Evolutionary conservation across 1,140 invertebrate genomes (phyloP).

Genomic region (Whitmania pigra): DNA sequence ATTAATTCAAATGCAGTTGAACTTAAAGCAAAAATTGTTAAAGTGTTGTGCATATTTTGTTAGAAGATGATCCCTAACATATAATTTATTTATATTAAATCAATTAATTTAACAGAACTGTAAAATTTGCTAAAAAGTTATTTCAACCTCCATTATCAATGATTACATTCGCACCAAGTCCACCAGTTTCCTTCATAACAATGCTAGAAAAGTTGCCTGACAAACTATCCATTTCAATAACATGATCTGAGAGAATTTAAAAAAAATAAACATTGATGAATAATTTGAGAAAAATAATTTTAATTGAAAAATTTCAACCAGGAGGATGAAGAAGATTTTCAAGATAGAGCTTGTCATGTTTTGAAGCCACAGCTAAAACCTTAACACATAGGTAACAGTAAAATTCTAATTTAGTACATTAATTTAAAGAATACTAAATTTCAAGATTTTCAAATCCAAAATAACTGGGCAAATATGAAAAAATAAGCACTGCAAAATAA

Average conservation of each 20-base stretch:
- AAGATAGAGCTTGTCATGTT: conserved; percentile 41
- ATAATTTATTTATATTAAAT: no score
- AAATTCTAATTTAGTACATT: background rate
- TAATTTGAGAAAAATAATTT: conserved; percentile 12
- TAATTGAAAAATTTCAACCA: conserved; percentile 27
- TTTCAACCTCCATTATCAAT: conserved; percentile 43
- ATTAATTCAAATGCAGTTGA: background rate
- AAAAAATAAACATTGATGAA: conserved; percentile 14
- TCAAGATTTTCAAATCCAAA: background rate
- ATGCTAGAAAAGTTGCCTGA: conserved; percentile 37
- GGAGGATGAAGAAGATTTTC: conserved; percentile 37
- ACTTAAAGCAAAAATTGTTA: background rate
- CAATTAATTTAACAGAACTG: no score
- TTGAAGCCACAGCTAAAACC: conserved; percentile 38
- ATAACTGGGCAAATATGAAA: background rate
- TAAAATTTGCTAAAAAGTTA: background rate
- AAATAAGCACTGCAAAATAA: background rate
- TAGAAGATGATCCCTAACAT: no score
- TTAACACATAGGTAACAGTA: conserved; percentile 23
- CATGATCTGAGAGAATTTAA: conserved; percentile 34
- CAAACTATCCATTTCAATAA: conserved; percentile 37
- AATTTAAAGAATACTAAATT: background rate
- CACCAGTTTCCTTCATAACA: conserved; percentile 45
- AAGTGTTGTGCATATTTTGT: background rate
- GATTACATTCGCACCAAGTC: conserved; percentile 44